phyloP scores from a whole-genome alignment of 1,140 invertebrate species.

The Lepidurus apus region DNA sequence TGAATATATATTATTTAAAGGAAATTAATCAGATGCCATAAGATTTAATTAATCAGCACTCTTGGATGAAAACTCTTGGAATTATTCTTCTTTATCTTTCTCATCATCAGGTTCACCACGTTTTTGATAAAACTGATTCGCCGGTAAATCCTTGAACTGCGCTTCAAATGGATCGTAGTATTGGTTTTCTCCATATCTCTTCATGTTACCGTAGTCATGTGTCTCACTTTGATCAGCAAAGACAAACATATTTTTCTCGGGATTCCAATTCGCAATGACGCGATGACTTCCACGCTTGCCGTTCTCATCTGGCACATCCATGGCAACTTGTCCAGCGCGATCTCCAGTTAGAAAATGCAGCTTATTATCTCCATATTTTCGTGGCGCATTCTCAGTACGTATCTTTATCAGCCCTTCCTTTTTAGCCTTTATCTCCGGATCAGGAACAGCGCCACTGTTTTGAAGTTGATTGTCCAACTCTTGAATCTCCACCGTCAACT shows the following conservation, averaged over 20 bases:
- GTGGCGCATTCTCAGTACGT: too few species aligned
- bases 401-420: too few species aligned
- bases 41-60: too few species aligned
- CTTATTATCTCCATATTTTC: too few species aligned
- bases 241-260: background rate
- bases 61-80: background rate
- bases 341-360: constrained; percentile 22
- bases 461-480: background rate
- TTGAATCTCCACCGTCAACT: too few species aligned
- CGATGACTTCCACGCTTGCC: background rate
- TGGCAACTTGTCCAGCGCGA: background rate
- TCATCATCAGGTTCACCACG: background rate
- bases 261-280: background rate
- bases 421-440: too few species aligned
- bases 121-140: background rate
- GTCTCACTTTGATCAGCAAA: background rate
- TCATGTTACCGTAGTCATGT: background rate
- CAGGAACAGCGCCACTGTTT: background rate
- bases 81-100: background rate
- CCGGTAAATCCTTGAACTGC: too few species aligned
- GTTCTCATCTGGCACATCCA: constrained; percentile 14
- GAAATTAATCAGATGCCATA: too few species aligned
- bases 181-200: background rate
- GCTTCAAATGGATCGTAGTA: background rate
- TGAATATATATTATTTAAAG: too few species aligned